These are phyloP conservation scores for Teleogryllus oceanicus DNA, from an alignment of 2,888 invertebrate genomes.

Conservation along the genomic window DNA sequence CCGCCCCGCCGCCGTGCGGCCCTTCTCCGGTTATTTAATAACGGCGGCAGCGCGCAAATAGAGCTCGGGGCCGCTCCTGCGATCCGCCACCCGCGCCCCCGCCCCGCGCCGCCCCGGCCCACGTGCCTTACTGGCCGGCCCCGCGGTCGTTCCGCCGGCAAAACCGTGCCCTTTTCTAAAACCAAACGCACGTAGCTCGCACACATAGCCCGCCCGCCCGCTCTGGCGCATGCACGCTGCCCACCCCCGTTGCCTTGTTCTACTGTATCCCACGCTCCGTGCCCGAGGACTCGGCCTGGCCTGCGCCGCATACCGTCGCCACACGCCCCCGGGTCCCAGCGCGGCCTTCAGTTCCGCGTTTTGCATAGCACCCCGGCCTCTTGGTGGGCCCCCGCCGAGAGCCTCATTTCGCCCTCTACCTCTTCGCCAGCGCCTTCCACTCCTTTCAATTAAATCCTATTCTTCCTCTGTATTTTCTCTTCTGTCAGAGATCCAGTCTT, in stretches of 20 bases:
- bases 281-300: background rate
- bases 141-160: background rate
- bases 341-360: no score
- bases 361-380: no score
- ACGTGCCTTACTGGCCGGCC: background rate
- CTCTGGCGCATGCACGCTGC: background rate
- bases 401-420: no score
- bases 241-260: background rate
- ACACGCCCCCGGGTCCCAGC: no score
- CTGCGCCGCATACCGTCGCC: no score
- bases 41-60: constrained; percentile 7
- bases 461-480: no score
- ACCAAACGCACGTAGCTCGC: constrained; percentile 9
- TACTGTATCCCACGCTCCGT: background rate
- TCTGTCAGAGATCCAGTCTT: no score
- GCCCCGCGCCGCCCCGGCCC: background rate
- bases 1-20: background rate
- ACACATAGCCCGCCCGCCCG: background rate
- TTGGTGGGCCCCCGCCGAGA: no score
- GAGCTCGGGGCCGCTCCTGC: background rate
- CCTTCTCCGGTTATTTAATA: background rate
- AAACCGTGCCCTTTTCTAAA: constrained; percentile 6
- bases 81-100: background rate
- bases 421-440: no score
- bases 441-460: no score